phyloP scores from a whole-genome alignment of 2,113 vertebrate species.

The Lophius piscatorius region DNA sequence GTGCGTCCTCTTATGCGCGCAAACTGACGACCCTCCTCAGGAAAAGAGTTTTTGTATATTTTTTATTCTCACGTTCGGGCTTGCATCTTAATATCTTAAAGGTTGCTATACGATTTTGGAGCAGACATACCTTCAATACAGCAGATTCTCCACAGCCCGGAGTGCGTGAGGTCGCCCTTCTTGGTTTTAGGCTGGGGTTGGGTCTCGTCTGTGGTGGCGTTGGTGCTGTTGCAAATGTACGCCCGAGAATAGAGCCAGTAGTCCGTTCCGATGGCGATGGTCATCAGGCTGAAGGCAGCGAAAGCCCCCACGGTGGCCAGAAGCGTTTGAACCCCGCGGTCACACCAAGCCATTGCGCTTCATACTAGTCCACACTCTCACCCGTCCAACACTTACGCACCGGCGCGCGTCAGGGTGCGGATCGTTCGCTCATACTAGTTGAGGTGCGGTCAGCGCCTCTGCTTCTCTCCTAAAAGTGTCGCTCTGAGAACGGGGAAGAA shows the following conservation, averaged over 20 bases:
- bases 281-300: slow-evolving; percentile 97
- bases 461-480: slow-evolving; percentile 15
- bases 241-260: slow-evolving; percentile 98
- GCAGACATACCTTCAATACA: slow-evolving; percentile 91
- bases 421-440: slow-evolving; percentile 46
- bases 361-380: slow-evolving; percentile 80
- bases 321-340: slow-evolving; percentile 95
- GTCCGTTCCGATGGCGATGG: slow-evolving; percentile 97
- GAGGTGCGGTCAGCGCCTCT: slow-evolving; percentile 8
- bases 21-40: background rate
- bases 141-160: slow-evolving; percentile 95
- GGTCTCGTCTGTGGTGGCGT: slow-evolving; percentile 85
- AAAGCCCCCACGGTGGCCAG: slow-evolving; percentile 95
- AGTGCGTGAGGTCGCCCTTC: slow-evolving; percentile 92
- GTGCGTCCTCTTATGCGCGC: slow-evolving; percentile 26
- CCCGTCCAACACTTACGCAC: slow-evolving; percentile 49
- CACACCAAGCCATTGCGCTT: slow-evolving; percentile 87
- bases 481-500: background rate
- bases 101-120: background rate
- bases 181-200: slow-evolving; percentile 82
- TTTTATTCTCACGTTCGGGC: no score
- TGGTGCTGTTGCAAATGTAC: slow-evolving; percentile 94
- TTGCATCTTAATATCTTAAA: background rate
- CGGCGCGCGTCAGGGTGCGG: slow-evolving; percentile 57
- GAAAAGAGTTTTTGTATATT: background rate